phyloP scores from a whole-genome alignment of 2,113 vertebrate species.

The Macaca nemestrina region DNA sequence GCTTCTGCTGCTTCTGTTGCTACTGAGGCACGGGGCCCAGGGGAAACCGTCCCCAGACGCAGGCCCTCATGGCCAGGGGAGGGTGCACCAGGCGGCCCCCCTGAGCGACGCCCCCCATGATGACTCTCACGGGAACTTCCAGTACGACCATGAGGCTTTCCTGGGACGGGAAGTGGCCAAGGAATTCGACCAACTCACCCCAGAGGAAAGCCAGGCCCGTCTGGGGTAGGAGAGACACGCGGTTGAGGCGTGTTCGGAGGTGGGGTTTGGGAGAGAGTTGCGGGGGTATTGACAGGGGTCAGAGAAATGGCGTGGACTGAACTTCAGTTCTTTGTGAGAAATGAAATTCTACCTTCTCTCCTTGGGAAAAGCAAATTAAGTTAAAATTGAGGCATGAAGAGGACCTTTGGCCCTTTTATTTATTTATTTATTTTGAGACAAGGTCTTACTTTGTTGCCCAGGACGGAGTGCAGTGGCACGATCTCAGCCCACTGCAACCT shows the following conservation, averaged over 20 bases:
- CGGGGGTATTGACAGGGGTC: background rate
- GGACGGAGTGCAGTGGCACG: too few species aligned
- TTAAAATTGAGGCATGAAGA: background rate
- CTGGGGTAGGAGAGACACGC: slow-evolving; percentile 85
- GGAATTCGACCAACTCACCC: slow-evolving; percentile 93
- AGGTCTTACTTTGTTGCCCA: too few species aligned
- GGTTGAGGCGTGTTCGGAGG: background rate
- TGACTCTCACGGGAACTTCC: slow-evolving; percentile 77
- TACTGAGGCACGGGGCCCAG: slow-evolving; percentile 12
- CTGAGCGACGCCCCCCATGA: slow-evolving; percentile 89
- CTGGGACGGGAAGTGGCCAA: slow-evolving; percentile 93
- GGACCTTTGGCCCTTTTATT: background rate
- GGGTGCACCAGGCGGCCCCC: slow-evolving; percentile 87
- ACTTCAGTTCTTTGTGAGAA: background rate
- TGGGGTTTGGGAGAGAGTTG: background rate
- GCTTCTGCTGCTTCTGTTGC: slow-evolving; percentile 31
- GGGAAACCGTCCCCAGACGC: slow-evolving; percentile 88
- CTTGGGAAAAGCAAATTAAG: background rate
- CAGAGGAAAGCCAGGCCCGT: slow-evolving; percentile 91
- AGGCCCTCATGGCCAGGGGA: slow-evolving; percentile 70
- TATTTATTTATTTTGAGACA: too few species aligned
- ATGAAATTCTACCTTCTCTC: background rate
- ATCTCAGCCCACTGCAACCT: too few species aligned
- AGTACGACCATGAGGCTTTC: slow-evolving; percentile 95
- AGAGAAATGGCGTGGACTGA: background rate